Evolutionary conservation across 2,797 vertebrate species (phyloP), one percentile per base, ranked within the genome.

Genomic region (Threskiornis aethiopicus): DNA sequence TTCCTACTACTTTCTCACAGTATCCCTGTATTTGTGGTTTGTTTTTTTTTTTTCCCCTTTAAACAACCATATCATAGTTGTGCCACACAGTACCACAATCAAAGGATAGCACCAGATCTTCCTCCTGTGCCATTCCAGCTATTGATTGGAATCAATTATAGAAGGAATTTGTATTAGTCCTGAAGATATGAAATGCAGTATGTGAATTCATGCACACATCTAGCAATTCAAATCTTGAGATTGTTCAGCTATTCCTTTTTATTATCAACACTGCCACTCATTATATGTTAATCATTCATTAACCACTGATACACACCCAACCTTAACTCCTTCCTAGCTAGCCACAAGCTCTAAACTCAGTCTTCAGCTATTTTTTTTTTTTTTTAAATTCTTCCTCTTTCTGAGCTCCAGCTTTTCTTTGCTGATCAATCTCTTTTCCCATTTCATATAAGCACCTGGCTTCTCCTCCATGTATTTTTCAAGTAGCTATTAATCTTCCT

Each of bases 31-130:
- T 33, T 28, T 35, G 24, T 25, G 11, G 1, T 41, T 41, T 41
- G 41, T 13, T 41, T 41, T 41, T 11, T n/a, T 69, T 17, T 11
- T 33, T 21, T 19, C 3, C 22, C 19, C 64, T 55, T 71, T 55
- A 59, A 42, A 28, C 29, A n/a, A 8, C 13, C 5, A 0, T 4
- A n/a, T 16, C 31, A 8, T 5, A 28, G 37, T 8, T 37, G 47
- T 35, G 11, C 35, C 39, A 52, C 44, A 28, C 29, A 16, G 24
- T 20, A 31, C 31, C 19, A 37, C 41, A 41, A 17, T 1, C 24
- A 6, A 44, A 57, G 19, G 42, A 47, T 1, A 55, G 35, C 46
- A 72, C 9, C 13, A 35, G 13, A 28, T 17, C 49, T 35, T 54
- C 24, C 41, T 22, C 66, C 21, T 10, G 31, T 6, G 8, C 28